Evolutionary conservation across 2,888 invertebrate genomes (phyloP).

Genomic region (Spatulosminthurus flaviceps): DNA sequence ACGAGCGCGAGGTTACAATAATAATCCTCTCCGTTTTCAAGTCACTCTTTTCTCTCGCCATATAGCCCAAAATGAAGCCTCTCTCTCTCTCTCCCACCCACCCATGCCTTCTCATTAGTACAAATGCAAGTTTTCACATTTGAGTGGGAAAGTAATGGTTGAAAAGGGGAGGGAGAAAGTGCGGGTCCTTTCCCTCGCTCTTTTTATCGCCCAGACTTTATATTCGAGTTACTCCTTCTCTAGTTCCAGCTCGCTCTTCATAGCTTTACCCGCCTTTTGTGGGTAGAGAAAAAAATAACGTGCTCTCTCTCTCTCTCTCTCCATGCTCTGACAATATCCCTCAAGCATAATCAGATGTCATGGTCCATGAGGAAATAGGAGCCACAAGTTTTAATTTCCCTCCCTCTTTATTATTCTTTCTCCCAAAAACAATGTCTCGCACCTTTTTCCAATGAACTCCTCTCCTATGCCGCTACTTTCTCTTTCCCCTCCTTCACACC

Average conservation of each 20-base stretch:
- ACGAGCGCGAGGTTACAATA: not conserved
- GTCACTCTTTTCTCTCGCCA: not conserved
- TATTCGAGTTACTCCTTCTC: too few relatives aligned
- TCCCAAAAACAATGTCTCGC: too few relatives aligned
- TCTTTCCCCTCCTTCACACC: too few relatives aligned
- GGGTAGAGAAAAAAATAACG: not conserved
- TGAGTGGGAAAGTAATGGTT: not conserved
- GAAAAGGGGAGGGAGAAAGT: too few relatives aligned
- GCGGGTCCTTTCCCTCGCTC: too few relatives aligned
- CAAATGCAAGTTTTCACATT: too few relatives aligned
- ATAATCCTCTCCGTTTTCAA: not conserved
- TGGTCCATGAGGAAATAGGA: not conserved
- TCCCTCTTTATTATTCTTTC: not conserved
- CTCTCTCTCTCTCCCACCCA: not conserved
- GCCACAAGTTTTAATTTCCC: not conserved
- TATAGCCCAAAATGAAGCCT: not conserved
- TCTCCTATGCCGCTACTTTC: too few relatives aligned
- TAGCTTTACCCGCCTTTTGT: too few relatives aligned
- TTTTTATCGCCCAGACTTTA: not conserved
- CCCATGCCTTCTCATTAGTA: conserved; percentile 2
- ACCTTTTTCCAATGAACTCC: too few relatives aligned
- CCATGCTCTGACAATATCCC: not conserved
- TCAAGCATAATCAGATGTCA: conserved; percentile 9
- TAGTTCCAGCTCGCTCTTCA: too few relatives aligned
- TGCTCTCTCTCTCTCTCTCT: too few relatives aligned